Base-by-base conservation (phyloP, 2,888 invertebrate genomes). In the Spisula subtruncata region DNA sequence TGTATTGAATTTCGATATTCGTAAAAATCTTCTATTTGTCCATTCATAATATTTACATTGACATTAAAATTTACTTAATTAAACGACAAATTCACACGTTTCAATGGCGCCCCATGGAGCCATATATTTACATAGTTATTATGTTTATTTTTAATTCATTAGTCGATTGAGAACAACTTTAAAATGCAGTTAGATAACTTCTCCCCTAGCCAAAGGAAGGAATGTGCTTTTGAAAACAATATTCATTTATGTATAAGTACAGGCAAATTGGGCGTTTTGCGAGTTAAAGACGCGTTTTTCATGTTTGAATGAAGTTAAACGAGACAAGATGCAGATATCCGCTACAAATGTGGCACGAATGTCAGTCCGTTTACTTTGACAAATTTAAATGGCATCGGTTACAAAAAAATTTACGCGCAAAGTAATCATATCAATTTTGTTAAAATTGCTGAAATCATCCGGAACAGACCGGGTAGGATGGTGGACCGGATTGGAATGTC, bases 401-500 rank as follows among this genome's bases (percentile, higher is more conserved):
- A 75, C 75, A 75, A 75, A 35, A 35, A 35, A 75, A 75, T 75
- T 32, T 75, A 4, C 25, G 35, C 75, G 25, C 32, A 75, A 16
- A 35, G 29, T 14, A 8, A 75, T 75, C 75, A 35, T 75, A 75
- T 75, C 35, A 35, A 75, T 75, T 75, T 75, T 75, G 75, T 75
- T 75, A 75, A 75, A 75, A 35, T 35, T 75, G 75, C 75, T 75
- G 75, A 75, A 32, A 32, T 75, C 75, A 75, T 35, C 71, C 75
- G 75, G 75, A 16, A 35, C 6, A 75, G 35, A 35, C 75, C 75
- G 35, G 32, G 35, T 35, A 35, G 75, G 25, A 75, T 32, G 12
- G 2, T 12, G 75, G 32, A 32, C 75, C 35, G 60, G 60, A 66
- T n/a, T 25, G 60, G 60, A 66, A 66, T 66, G 60, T 66, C 60